These are phyloP conservation scores for Metalampra italica DNA, from an alignment of 2,888 invertebrate species.

Conservation along the genomic window DNA sequence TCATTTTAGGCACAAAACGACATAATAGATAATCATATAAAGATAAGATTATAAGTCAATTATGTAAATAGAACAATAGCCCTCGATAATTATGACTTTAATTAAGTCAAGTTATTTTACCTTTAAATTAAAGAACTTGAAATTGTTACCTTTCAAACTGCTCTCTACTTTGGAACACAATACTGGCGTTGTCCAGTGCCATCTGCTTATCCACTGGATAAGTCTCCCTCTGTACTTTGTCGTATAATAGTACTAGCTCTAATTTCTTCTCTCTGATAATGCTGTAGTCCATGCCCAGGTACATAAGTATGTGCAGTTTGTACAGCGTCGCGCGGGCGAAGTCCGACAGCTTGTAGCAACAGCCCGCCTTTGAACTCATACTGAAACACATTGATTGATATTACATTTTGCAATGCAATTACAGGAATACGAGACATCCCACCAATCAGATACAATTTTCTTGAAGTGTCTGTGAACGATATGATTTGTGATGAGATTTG, in stretches of 20 bases:
- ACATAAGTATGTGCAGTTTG: conserved; percentile 60
- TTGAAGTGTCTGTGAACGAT: too few species aligned
- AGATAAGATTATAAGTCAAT: too few species aligned
- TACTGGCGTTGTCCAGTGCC: conserved; percentile 50
- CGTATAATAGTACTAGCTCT: conserved; percentile 51
- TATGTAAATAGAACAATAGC: too few species aligned
- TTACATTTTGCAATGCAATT: too few species aligned
- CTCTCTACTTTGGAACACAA: conserved; percentile 49
- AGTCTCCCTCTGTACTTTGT: conserved; percentile 49
- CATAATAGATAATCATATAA: too few species aligned
- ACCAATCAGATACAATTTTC: too few species aligned
- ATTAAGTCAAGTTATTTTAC: too few species aligned
- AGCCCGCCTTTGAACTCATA: conserved; percentile 43
- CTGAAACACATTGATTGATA: conserved; percentile 33
- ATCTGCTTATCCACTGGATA: conserved; percentile 53
- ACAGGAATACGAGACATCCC: too few species aligned
- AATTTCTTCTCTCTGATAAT: conserved; percentile 57
- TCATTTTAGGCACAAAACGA: too few species aligned
- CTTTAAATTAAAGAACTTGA: conserved; percentile 33
- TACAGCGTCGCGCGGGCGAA: conserved; percentile 41
- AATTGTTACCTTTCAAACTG: conserved; percentile 51
- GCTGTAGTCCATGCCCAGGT: conserved; percentile 57
- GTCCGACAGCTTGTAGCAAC: conserved; percentile 55
- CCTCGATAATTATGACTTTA: too few species aligned
- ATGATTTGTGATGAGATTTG: too few species aligned